A percentile compares a stretch with the other conserved stretches of the same genome.
Evolutionary conservation across 2,888 invertebrate species (phyloP).

Genomic region (Aphrophora alni): DNA sequence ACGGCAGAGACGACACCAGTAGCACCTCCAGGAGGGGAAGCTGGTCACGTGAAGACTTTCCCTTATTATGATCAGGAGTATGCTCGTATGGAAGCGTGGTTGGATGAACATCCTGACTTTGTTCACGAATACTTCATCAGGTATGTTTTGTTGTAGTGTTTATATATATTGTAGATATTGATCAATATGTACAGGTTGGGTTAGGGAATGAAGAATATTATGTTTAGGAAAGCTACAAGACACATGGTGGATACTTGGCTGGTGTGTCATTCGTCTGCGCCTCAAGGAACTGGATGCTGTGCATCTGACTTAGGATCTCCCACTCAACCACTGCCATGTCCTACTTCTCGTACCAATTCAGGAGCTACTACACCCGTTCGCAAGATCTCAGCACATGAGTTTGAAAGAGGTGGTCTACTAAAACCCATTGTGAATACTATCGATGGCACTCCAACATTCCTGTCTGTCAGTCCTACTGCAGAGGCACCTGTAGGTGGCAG

Average conservation of each 20-base stretch:
- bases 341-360: conserved; percentile 47
- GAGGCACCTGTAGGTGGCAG: conserved; percentile 55
- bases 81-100: conserved; percentile 92
- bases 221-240: conserved; percentile 84
- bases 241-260: conserved; percentile 94
- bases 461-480: conserved; percentile 61
- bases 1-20: conserved; percentile 54
- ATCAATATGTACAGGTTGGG: not conserved
- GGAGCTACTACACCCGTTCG: conserved; percentile 93
- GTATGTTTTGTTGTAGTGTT: conserved; percentile 59
- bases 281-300: conserved; percentile 60
- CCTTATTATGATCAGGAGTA: conserved; percentile 81
- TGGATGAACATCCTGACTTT: conserved; percentile 96
- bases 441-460: conserved; percentile 93
- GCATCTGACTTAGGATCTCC: conserved; percentile 43
- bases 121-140: conserved; percentile 94
- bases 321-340: conserved; percentile 52
- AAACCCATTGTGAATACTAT: conserved; percentile 94
- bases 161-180: not conserved
- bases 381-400: conserved; percentile 94
- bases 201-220: conserved; percentile 9
- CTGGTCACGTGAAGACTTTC: conserved; percentile 59
- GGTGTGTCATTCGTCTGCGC: conserved; percentile 83
- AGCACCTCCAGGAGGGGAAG: conserved; percentile 58
- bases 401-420: conserved; percentile 89